A percentile compares a stretch with the other conserved stretches of the same genome.
These are phyloP conservation scores for Acrossocheilus fasciatus DNA, from an alignment of 2,797 vertebrate species.

Conservation along the genomic window DNA sequence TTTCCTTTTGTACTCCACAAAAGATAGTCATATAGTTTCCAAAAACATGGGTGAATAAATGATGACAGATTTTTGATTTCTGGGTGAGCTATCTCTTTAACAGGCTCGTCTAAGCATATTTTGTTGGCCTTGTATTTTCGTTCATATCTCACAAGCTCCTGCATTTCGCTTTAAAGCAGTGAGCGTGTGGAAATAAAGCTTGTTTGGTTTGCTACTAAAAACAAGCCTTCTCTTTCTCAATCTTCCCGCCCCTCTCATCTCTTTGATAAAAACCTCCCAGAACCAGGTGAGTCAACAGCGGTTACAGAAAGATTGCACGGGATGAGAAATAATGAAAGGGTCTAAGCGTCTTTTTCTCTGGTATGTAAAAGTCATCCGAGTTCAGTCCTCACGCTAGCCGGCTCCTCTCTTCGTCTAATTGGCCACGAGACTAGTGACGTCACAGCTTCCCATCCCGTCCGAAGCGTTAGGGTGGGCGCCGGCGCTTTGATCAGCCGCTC, in stretches of 20 bases:
- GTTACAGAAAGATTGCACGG: background rate
- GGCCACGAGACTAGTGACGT: conserved; percentile 34
- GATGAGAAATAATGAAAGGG: conserved; percentile 2
- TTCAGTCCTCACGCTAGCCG: conserved; percentile 6
- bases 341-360: background rate
- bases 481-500: conserved; percentile 58
- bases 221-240: background rate
- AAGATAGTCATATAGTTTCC: too few species aligned
- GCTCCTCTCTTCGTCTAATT: conserved; percentile 50
- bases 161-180: background rate
- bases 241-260: background rate
- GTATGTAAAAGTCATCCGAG: conserved; percentile 31
- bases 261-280: background rate
- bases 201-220: background rate
- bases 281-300: background rate
- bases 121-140: background rate
- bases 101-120: background rate
- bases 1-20: background rate
- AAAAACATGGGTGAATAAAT: background rate
- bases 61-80: background rate
- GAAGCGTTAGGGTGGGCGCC: conserved; percentile 73
- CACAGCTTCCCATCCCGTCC: conserved; percentile 50
- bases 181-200: background rate
- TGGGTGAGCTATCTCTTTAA: background rate
- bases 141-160: background rate